Conservation (phyloP, 2,797 vertebrate genomes). For the Myotis findleyi region DNA sequence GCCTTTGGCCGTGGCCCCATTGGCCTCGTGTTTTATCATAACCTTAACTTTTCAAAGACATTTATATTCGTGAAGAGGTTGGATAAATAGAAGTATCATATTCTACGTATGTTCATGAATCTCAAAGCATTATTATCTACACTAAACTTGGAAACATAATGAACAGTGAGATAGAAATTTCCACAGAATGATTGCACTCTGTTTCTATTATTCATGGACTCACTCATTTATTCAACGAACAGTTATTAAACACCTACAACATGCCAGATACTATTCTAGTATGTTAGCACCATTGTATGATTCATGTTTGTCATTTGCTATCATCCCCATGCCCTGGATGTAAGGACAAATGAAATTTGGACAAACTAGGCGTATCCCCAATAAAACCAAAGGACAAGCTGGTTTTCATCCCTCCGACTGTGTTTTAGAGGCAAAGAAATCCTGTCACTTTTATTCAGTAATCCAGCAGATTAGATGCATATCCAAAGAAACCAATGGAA, state of each 20-base stretch:
- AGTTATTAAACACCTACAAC: not conserved
- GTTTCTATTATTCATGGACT: not conserved
- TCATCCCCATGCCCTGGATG: not conserved
- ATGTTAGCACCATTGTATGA: not conserved
- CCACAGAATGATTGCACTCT: not conserved
- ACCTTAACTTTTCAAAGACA: not conserved
- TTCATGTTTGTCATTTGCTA: not conserved
- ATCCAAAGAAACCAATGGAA: not conserved
- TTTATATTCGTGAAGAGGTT: not conserved
- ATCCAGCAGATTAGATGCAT: not conserved
- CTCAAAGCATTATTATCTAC: not conserved
- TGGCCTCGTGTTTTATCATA: not conserved
- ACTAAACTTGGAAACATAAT: not conserved
- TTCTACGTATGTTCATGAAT: not conserved
- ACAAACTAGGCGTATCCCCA: not conserved
- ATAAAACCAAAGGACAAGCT: not conserved
- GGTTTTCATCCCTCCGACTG: not conserved
- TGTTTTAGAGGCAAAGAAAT: conserved; percentile 27
- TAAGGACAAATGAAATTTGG: not conserved
- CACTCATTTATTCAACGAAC: not conserved
- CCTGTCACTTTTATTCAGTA: not conserved
- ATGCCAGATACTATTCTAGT: not conserved
- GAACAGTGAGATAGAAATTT: not conserved
- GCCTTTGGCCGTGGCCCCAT: not conserved
- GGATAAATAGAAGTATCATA: not conserved